These are phyloP conservation scores for Gonioctena quinquepunctata DNA, from an alignment of 1,140 invertebrate genomes.

Conservation along the genomic window DNA sequence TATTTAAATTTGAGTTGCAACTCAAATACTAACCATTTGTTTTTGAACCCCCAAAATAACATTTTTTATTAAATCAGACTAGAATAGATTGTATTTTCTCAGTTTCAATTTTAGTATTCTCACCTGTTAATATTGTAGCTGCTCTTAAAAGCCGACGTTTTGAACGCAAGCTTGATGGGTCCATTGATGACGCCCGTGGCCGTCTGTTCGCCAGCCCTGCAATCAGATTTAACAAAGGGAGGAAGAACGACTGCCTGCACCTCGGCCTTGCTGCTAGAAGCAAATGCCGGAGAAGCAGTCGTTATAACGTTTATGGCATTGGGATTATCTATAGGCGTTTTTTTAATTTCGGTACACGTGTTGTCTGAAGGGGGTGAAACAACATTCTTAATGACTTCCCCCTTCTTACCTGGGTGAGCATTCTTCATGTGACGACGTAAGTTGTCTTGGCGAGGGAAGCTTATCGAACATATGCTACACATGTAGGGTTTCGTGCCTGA, in stretches of 20 bases:
- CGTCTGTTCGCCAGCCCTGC: constrained; percentile 18
- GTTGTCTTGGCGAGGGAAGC: constrained; percentile 67
- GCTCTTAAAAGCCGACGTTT: constrained; percentile 52
- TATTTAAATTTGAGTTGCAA: no score
- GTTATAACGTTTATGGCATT: constrained; percentile 52
- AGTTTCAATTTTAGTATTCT: no score
- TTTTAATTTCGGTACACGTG: constrained; percentile 13
- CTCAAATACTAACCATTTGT: no score
- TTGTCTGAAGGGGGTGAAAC: constrained; percentile 13
- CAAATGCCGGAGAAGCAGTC: constrained; percentile 40
- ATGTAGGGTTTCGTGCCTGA: constrained; percentile 62
- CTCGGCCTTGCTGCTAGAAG: constrained; percentile 20
- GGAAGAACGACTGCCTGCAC: constrained; percentile 12
- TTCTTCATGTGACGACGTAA: constrained; percentile 66
- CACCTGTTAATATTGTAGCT: constrained; percentile 51
- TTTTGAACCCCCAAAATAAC: no score
- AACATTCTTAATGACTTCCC: constrained; percentile 32
- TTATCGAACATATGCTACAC: constrained; percentile 63
- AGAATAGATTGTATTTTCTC: no score
- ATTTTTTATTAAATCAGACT: no score
- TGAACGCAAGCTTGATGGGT: constrained; percentile 53
- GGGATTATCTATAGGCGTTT: constrained; percentile 45
- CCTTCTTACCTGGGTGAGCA: constrained; percentile 61
- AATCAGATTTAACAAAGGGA: constrained; percentile 35
- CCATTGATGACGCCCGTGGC: constrained; percentile 43